Percentiles rank a stretch among this genome's conserved stretches.
phyloP scores from a whole-genome alignment of 2,888 invertebrate genomes.

The Piscicola geometra region DNA sequence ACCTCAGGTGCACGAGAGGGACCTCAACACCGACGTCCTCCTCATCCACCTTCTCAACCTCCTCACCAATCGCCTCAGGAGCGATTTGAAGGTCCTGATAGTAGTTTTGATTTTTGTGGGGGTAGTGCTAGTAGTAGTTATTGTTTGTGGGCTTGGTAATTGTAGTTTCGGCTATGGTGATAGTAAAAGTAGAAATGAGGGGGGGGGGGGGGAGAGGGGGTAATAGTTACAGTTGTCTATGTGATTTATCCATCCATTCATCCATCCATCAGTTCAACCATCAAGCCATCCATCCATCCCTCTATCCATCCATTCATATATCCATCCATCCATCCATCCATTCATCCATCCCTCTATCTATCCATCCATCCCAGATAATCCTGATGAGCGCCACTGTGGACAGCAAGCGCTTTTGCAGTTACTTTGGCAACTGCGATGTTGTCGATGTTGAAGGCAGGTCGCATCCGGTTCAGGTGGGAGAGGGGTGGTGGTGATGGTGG shows the following conservation, averaged over 20 bases:
- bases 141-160: too few species aligned
- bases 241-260: too few species aligned
- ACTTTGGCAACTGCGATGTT: constrained; percentile 51
- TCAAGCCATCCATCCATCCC: too few species aligned
- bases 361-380: constrained; percentile 44
- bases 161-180: too few species aligned
- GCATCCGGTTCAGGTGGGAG: constrained; percentile 44
- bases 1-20: constrained; percentile 31
- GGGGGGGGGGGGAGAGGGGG: neutral
- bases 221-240: neutral
- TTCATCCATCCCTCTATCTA: too few species aligned
- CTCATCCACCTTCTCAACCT: constrained; percentile 31
- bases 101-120: too few species aligned
- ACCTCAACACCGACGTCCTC: constrained; percentile 30
- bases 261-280: too few species aligned
- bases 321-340: too few species aligned
- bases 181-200: too few species aligned
- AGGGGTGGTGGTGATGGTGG: too few species aligned
- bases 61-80: neutral
- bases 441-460: constrained; percentile 52
- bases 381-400: constrained; percentile 55
- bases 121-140: too few species aligned
- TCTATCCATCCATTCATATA: too few species aligned
- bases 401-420: constrained; percentile 50
- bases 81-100: neutral